These are phyloP conservation scores for Cyphomyrus plagiostoma DNA, from an alignment of 2,113 vertebrate species.

Conservation along the genomic window DNA sequence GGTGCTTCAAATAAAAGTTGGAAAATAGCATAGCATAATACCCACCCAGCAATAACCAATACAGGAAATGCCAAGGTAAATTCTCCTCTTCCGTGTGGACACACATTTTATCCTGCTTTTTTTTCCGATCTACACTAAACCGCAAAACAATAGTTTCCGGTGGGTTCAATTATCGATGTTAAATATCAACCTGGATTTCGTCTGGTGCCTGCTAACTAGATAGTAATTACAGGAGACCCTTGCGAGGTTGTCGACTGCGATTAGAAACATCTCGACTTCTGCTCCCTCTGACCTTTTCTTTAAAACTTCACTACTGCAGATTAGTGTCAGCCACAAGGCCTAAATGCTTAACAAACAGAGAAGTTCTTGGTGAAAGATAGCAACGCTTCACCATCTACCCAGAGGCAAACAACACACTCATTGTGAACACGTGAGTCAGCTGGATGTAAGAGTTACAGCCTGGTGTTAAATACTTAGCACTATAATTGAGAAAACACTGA, in stretches of 20 bases:
- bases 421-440: background rate
- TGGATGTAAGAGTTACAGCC: background rate
- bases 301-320: conserved; percentile 54
- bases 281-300: conserved; percentile 58
- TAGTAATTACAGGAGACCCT: conserved; percentile 59
- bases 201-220: conserved; percentile 62
- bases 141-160: conserved; percentile 35
- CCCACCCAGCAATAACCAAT: background rate
- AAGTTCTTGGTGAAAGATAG: conserved; percentile 38
- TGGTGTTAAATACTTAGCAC: background rate
- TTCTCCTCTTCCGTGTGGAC: conserved; percentile 35
- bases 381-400: conserved; percentile 37
- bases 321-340: conserved; percentile 42
- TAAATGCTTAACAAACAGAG: conserved; percentile 45
- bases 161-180: conserved; percentile 64
- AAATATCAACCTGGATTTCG: conserved; percentile 57
- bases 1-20: background rate
- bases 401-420: conserved; percentile 24
- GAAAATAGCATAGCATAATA: background rate
- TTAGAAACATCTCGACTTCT: conserved; percentile 56
- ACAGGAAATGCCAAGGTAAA: background rate
- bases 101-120: conserved; percentile 30
- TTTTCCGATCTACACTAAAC: conserved; percentile 10
- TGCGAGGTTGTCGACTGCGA: conserved; percentile 57
- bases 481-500: background rate